phyloP scores from a whole-genome alignment of 2,113 vertebrate genomes.

The Macquaria australasica region DNA sequence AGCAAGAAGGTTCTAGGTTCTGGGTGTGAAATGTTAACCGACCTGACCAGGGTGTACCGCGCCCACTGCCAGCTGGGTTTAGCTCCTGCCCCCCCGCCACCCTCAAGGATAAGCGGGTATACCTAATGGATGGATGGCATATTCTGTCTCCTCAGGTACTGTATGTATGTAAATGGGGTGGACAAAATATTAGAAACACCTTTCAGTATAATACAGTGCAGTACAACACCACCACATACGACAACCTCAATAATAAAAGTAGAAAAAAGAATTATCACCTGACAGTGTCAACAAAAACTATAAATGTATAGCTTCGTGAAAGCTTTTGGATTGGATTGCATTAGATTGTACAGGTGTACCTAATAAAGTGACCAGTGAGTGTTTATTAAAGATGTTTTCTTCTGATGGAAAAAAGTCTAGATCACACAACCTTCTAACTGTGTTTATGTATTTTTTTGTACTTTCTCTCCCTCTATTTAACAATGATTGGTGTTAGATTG shows the following conservation, averaged over 20 bases:
- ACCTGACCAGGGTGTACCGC: too few species aligned
- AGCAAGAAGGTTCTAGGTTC: background rate
- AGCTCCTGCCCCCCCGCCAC: background rate
- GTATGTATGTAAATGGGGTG: background rate
- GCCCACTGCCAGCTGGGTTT: background rate
- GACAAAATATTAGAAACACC: background rate
- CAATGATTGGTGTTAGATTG: background rate
- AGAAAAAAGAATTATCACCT: too few species aligned
- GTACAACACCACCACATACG: background rate
- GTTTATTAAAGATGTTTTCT: background rate
- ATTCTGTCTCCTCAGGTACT: background rate
- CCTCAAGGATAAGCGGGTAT: background rate
- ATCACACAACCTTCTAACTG: background rate
- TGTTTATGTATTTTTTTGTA: background rate
- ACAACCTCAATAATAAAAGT: background rate
- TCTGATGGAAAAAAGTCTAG: background rate
- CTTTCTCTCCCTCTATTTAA: background rate
- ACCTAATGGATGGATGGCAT: background rate
- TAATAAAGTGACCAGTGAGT: background rate
- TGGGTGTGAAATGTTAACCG: too few species aligned
- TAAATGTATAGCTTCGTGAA: too few species aligned
- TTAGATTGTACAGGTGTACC: background rate
- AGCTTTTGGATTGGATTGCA: background rate
- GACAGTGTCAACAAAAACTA: too few species aligned
- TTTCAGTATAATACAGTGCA: background rate